Evolutionary conservation across 2,113 vertebrate species (phyloP).

Genomic region (Danio rerio): GRCz12tu NC_133199.1:37032501-37033000

Average conservation of each 20-base stretch:
- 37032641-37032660: neutral
- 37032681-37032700: neutral
- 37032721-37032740: constrained; percentile 43
- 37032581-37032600: neutral
- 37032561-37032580: no score
- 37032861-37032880: constrained; percentile 47
- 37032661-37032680: neutral
- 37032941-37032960: constrained; percentile 68
- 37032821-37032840: constrained; percentile 46
- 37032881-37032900: constrained; percentile 33
- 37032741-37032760: constrained; percentile 39
- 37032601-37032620: neutral
- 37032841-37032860: constrained; percentile 36
- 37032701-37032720: constrained; percentile 11
- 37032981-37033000: constrained; percentile 71
- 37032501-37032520: no score
- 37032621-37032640: neutral
- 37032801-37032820: constrained; percentile 42
- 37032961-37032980: constrained; percentile 65
- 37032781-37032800: constrained; percentile 31
- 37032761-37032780: constrained; percentile 17
- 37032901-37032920: constrained; percentile 49
- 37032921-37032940: constrained; percentile 61
- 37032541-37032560: no score
- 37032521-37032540: no score